These are phyloP conservation scores for Pilophorus perplexus DNA, from an alignment of 2,888 invertebrate species.

Conservation along the genomic window DNA sequence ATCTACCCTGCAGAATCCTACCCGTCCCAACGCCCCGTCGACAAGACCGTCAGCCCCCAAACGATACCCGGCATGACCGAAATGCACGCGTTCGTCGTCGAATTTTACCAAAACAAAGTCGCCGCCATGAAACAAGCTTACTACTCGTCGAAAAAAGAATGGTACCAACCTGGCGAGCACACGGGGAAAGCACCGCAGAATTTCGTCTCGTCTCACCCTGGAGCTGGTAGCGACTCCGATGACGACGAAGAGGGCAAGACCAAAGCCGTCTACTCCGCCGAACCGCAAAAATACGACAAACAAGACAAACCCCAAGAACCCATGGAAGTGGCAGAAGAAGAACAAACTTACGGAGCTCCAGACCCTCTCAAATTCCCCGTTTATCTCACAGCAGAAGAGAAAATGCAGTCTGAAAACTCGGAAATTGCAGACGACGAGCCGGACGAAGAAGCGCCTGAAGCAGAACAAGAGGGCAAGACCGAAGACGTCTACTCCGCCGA, in stretches of 20 bases:
- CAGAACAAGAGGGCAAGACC: constrained; percentile 57
- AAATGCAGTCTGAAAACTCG: neutral
- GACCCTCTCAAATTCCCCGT: constrained; percentile 13
- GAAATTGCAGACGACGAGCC: neutral
- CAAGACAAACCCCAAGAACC: neutral
- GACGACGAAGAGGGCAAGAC: constrained; percentile 58
- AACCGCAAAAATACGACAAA: constrained; percentile 5
- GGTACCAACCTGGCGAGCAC: constrained; percentile 64
- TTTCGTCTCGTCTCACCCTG: constrained; percentile 66
- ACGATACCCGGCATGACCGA: constrained; percentile 84
- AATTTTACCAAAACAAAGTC: constrained; percentile 79
- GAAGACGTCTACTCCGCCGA: constrained; percentile 6
- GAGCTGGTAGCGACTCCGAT: constrained; percentile 60
- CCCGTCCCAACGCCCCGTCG: constrained; percentile 64
- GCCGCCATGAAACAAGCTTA: constrained; percentile 59
- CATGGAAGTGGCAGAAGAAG: neutral
- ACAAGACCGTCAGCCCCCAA: constrained; percentile 53
- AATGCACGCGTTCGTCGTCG: constrained; percentile 92
- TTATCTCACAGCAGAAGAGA: constrained; percentile 14
- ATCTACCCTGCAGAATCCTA: constrained; percentile 76
- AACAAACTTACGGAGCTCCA: constrained; percentile 14
- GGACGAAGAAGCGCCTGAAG: constrained; percentile 54
- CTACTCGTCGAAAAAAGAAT: constrained; percentile 51
- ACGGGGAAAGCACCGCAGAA: constrained; percentile 58
- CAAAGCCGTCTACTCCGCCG: constrained; percentile 11